Evolutionary conservation across 2,113 vertebrate species (phyloP).

Genomic region (Aix galericulata): DNA sequence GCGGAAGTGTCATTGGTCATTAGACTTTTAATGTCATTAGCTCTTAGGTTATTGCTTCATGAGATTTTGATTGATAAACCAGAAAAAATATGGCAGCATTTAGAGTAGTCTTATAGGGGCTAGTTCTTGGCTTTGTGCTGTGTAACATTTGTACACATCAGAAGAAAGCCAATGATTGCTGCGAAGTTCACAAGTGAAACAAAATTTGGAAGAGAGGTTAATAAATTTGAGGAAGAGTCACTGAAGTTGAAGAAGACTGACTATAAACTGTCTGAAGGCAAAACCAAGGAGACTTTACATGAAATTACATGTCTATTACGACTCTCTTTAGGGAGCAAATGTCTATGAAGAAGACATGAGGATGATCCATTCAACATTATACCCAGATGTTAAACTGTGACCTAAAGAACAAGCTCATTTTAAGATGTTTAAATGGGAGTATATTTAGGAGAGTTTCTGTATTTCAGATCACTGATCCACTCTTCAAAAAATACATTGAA

Average conservation of each 20-base stretch:
- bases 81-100: neutral
- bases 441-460: neutral
- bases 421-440: neutral
- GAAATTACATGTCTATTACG: neutral
- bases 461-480: neutral
- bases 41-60: neutral
- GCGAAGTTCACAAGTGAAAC: neutral
- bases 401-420: neutral
- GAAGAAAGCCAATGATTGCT: neutral
- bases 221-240: neutral
- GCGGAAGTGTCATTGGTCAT: neutral
- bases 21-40: neutral
- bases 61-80: neutral
- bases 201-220: neutral
- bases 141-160: neutral
- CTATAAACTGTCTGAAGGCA: neutral
- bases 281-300: neutral
- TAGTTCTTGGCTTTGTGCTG: neutral
- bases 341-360: neutral
- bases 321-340: neutral
- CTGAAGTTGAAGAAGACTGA: neutral
- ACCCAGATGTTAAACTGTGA: neutral
- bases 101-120: neutral
- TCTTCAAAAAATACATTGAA: slow-evolving; percentile 30
- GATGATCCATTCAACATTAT: neutral